phyloP scores from a whole-genome alignment of 2,888 invertebrate species.

The Eueremaeus valkanovi region DNA sequence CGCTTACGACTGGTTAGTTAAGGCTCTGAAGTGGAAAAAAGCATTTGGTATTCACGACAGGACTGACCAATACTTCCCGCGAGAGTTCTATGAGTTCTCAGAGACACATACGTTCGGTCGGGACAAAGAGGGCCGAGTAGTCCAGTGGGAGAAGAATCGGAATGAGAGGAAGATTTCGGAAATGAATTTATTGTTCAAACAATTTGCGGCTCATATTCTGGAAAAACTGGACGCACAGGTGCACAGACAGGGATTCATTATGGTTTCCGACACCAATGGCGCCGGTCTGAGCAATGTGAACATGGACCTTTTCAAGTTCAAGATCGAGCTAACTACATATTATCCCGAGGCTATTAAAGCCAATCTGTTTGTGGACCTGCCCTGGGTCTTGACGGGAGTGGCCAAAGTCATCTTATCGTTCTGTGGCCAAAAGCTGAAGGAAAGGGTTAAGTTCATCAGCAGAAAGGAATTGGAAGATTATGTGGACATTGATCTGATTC shows the following conservation, averaged over 20 bases:
- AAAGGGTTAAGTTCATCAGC: not conserved
- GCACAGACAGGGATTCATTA: not conserved
- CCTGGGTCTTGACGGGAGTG: slow-evolving; percentile 13
- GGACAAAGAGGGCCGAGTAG: slow-evolving; percentile 29
- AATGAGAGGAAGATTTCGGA: not conserved
- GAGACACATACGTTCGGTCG: slow-evolving; percentile 19
- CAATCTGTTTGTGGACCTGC: slow-evolving; percentile 17
- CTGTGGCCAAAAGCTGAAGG: not conserved
- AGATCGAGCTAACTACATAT: not conserved
- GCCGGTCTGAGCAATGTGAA: slow-evolving; percentile 22
- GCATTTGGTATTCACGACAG: slow-evolving; percentile 38
- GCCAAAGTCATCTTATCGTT: slow-evolving; percentile 12
- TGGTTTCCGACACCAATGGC: slow-evolving; percentile 21
- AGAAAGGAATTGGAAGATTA: slow-evolving; percentile 14
- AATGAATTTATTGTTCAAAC: not conserved
- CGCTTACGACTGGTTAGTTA: slow-evolving; percentile 24
- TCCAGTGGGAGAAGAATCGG: slow-evolving; percentile 30
- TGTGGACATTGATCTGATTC: slow-evolving; percentile 9
- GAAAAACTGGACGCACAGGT: slow-evolving; percentile 19
- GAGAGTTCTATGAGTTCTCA: slow-evolving; percentile 33
- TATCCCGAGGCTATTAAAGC: slow-evolving; percentile 11
- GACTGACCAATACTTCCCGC: slow-evolving; percentile 30
- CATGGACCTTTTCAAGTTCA: slow-evolving; percentile 6
- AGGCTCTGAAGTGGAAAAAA: slow-evolving; percentile 40
- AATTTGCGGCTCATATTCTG: not conserved